Conservation (phyloP, 2,888 invertebrate genomes). For the Alviniconcha strummeri region DNA sequence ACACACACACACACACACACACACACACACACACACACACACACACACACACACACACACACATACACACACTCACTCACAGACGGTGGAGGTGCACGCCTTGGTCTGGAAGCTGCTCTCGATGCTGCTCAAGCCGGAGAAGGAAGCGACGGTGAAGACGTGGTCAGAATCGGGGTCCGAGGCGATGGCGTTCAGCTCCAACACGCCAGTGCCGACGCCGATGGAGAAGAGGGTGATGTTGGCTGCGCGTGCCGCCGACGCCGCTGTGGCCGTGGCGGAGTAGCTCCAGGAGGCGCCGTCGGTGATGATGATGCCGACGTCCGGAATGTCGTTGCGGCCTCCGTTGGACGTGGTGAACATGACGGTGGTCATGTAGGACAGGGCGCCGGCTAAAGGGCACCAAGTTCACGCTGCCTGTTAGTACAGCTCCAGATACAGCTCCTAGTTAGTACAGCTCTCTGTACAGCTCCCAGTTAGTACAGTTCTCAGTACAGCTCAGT, state of each 20-base stretch:
- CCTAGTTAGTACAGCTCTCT: too few relatives aligned
- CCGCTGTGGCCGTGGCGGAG: neutral
- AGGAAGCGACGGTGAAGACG: conserved; percentile 50
- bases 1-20: neutral
- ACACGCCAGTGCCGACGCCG: conserved; percentile 50
- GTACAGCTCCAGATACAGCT: too few relatives aligned
- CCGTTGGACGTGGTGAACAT: conserved; percentile 50
- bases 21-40: conserved; percentile 13
- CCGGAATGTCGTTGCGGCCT: conserved; percentile 45
- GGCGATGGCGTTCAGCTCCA: conserved; percentile 54
- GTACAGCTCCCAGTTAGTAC: too few relatives aligned
- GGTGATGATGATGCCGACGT: conserved; percentile 50
- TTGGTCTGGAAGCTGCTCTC: conserved; percentile 45
- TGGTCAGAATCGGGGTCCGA: conserved; percentile 46
- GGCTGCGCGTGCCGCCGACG: neutral
- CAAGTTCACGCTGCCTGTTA: too few relatives aligned
- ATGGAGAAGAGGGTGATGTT: conserved; percentile 58
- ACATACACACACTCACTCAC: neutral
- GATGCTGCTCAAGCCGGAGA: conserved; percentile 50
- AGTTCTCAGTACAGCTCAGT: too few relatives aligned
- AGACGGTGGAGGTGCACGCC: neutral
- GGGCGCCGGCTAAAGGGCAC: conserved; percentile 31
- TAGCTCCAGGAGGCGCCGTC: conserved; percentile 46
- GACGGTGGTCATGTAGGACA: conserved; percentile 48
- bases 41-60: conserved; percentile 10